phyloP scores from a whole-genome alignment of 2,888 invertebrate genomes.

The Heliconius sara region DNA sequence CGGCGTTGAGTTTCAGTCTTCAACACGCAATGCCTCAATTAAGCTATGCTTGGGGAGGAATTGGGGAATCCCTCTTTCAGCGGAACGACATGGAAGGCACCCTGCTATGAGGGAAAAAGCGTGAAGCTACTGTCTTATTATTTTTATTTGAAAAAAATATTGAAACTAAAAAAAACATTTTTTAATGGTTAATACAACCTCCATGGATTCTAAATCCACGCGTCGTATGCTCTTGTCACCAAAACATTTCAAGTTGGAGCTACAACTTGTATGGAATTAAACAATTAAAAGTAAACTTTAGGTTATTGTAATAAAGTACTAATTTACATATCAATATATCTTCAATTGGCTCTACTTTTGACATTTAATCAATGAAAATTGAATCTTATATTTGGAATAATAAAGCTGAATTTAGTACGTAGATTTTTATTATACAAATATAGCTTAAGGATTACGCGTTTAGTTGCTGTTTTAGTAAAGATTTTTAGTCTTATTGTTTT shows the following conservation, averaged over 20 bases:
- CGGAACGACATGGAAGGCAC: no score
- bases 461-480: conserved; percentile 1
- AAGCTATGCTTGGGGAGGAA: no score
- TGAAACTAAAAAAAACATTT: not conserved
- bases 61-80: no score
- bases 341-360: conserved; percentile 34
- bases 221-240: conserved; percentile 79
- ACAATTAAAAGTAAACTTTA: conserved; percentile 52
- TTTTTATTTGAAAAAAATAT: not conserved
- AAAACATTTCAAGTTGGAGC: conserved; percentile 80
- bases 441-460: conserved; percentile 14
- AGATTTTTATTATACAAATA: conserved; percentile 41
- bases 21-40: no score
- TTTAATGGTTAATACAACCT: not conserved
- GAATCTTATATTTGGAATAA: not conserved
- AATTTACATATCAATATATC: conserved; percentile 57
- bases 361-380: conserved; percentile 40
- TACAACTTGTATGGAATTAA: conserved; percentile 53
- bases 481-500: not conserved
- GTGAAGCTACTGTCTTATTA: not conserved
- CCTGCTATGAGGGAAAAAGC: not conserved
- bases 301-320: conserved; percentile 48
- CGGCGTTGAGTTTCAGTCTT: no score
- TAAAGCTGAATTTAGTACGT: conserved; percentile 38
- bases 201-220: conserved; percentile 51